These are phyloP conservation scores for Zootermopsis nevadensis DNA, from an alignment of 2,888 invertebrate genomes.

Conservation along the genomic window DNA sequence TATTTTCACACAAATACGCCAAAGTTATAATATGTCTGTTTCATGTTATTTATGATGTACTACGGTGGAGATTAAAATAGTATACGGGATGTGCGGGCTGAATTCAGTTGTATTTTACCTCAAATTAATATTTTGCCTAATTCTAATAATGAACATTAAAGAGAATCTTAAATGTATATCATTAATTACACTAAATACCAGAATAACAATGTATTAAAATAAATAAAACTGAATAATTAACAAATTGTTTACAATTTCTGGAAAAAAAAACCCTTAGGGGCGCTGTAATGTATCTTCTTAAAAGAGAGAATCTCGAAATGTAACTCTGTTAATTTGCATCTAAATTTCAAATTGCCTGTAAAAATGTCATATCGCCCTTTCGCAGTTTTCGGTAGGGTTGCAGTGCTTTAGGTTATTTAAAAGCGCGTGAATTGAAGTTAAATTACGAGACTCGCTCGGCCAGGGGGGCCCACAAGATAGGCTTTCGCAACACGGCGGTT, in stretches of 20 bases:
- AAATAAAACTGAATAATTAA: neutral
- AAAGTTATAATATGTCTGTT: neutral
- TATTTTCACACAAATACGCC: neutral
- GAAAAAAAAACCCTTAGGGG: neutral
- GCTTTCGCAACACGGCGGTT: too few species aligned
- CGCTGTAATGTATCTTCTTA: neutral
- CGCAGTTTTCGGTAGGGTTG: too few species aligned
- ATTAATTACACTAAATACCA: neutral
- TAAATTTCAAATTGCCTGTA: too few species aligned
- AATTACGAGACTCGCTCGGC: too few species aligned
- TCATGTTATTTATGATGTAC: neutral
- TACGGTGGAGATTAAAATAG: neutral
- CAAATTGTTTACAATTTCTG: neutral
- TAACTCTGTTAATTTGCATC: too few species aligned
- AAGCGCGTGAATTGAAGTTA: too few species aligned
- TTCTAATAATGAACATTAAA: neutral
- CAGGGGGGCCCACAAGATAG: too few species aligned
- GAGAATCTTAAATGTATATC: neutral
- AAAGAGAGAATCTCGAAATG: too few species aligned
- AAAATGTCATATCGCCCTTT: too few species aligned
- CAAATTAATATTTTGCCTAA: neutral
- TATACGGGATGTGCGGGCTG: neutral
- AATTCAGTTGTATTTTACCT: neutral
- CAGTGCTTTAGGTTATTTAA: too few species aligned
- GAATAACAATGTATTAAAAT: neutral